These are phyloP conservation scores for Dryobotodes eremita DNA, from an alignment of 2,888 invertebrate genomes.

Conservation along the genomic window DNA sequence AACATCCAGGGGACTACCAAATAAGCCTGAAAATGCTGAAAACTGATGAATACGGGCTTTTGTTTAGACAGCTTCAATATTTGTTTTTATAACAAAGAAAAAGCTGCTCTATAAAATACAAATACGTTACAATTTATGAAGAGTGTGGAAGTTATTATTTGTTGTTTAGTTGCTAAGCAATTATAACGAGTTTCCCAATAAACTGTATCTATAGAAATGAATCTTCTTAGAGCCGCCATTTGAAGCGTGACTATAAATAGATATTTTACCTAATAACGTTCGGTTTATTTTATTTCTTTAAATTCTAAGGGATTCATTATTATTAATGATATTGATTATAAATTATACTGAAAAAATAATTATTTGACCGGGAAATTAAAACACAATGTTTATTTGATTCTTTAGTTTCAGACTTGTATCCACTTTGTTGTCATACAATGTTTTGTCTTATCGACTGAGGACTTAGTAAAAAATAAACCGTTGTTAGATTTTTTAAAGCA, in stretches of 20 bases:
- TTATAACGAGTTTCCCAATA: constrained; percentile 16
- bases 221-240: constrained; percentile 12
- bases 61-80: neutral
- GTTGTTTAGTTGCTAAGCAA: constrained; percentile 2
- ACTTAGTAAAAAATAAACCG: neutral
- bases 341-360: neutral
- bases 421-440: neutral
- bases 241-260: constrained; percentile 3
- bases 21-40: neutral
- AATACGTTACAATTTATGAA: neutral
- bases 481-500: neutral
- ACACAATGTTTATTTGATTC: neutral
- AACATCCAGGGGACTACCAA: neutral
- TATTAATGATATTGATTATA: neutral
- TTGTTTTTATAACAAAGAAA: neutral
- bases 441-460: neutral
- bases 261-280: neutral
- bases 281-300: neutral
- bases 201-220: constrained; percentile 26
- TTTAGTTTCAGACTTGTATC: neutral
- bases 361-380: neutral
- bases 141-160: neutral
- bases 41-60: neutral
- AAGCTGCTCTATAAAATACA: neutral
- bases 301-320: neutral